Evolutionary conservation across 2,888 invertebrate genomes (phyloP), one percentile per base, ranked within the genome.

Genomic region (Hirtodrosophila duncani): DNA sequence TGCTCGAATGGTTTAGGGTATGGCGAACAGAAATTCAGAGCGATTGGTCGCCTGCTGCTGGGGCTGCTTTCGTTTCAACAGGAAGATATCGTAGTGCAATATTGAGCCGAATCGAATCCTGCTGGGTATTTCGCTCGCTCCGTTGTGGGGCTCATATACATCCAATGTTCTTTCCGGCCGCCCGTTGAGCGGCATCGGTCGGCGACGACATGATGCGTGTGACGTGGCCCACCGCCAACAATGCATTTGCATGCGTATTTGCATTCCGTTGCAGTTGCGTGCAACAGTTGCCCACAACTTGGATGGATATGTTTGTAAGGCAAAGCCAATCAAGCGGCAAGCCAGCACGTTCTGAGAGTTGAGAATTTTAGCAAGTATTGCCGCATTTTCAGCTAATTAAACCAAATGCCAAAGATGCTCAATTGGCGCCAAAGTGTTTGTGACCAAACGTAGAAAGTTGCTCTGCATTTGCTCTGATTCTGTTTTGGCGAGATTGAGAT

Each of bases 351-450:
- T n/a, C n/a, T n/a, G n/a, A n/a, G 24, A 33, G 13, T 30, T 55
- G 42, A 59, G 77, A 67, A 71, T 63, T 49, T 65, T 43, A 50
- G 29, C 53, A 53, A 52, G 45, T 60, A 26, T 38, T 56, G 71
- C 48, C 66, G 64, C 64, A 71, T 71, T 71, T 56, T 55, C 13
- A 23, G 64, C 69, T 75, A 75, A 75, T 75, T 75, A 75, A 79
- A 61, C 62, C 60, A 61, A 79, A 68, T 79, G 69, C 75, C 75
- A 77, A 64, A 72, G 67, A 67, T 67, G 61, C 63, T 71, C 82
- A 79, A 79, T 81, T 81, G 81, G 77, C 75, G 70, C 70, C 81
- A 72, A 82, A 83, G 77, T 81, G 79, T 69, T 77, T 75, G 56
- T 67, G 61, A 46, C 82, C 82, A 83, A 83, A 83, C 68, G 45